Evolutionary conservation across 2,888 invertebrate species (phyloP), one percentile per base, ranked within the genome.

Genomic region (Eupelmus urozonus): DNA sequence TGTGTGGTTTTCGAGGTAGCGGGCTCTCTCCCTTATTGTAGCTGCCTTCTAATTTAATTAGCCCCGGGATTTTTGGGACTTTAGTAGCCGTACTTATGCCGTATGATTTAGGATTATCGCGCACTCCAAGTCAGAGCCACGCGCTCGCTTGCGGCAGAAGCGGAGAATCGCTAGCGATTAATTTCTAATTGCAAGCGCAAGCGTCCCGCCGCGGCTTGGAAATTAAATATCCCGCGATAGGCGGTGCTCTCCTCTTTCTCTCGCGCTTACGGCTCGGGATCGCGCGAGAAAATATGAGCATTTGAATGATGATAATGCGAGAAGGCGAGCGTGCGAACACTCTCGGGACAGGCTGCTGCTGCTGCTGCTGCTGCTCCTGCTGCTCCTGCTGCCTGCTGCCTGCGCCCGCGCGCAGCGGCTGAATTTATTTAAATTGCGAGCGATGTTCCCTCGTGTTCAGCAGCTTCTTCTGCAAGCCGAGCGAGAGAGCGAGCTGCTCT

Each of bases 401-500:
- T 70, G 7, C 13, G 2, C n/a, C n/a, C 18, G 53, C 62, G 55
- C 65, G 42, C 9, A 25, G 0, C 13, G 45, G 63, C 81, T 88
- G 89, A 88, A 88, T 88, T 88, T 89, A 89, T 89, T 89, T 87
- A 88, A 89, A 88, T 89, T 88, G 87, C 88, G 85, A 88, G 86
- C 88, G 86, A 88, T 89, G 88, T 89, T 88, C 86, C 85, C 85
- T 85, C 87, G 86, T 88, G 89, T 89, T 88, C 87, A 88, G 88
- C 88, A 88, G 88, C 88, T 88, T 82, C 82, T 82, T 81, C 81
- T 79, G 80, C 75, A 67, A 67, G 75, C 66, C n/a, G 42, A 25
- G 55, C 51, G 29, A n/a, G n/a, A n/a, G n/a, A n/a, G n/a, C n/a
- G n/a, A n/a, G n/a, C n/a, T n/a, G n/a, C n/a, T n/a, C n/a, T 23